Percentiles rank a stretch among this genome's conserved stretches.
Conservation (phyloP, 2,797 vertebrate species). For the Chiroxiphia lanceolata region DNA sequence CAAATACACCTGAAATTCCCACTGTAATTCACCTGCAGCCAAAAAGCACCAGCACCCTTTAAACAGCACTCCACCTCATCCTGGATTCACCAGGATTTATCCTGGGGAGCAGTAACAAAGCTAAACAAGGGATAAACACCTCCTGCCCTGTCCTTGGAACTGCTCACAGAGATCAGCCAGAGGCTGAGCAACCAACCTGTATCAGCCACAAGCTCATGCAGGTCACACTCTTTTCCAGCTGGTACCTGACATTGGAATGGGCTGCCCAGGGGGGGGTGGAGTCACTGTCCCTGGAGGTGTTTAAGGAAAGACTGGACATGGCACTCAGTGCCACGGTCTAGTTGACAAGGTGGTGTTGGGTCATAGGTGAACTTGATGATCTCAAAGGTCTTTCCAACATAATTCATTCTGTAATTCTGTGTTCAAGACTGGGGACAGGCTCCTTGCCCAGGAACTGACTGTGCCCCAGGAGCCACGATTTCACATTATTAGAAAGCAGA, state of each 20-base stretch:
- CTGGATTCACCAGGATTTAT: background rate
- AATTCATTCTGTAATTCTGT: no score
- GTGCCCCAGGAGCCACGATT: background rate
- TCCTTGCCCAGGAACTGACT: background rate
- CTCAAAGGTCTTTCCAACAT: no score
- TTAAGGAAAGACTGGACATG: no score
- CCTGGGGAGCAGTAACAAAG: background rate
- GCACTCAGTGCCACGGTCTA: no score
- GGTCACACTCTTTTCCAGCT: background rate
- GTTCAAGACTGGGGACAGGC: background rate
- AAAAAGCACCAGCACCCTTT: background rate
- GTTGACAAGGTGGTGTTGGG: no score
- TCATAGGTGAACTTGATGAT: no score
- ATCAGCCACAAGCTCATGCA: background rate
- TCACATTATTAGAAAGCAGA: background rate
- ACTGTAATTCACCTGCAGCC: background rate
- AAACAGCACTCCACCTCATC: background rate
- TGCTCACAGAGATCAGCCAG: background rate
- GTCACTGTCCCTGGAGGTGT: no score
- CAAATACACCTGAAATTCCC: background rate
- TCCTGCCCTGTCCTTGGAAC: background rate
- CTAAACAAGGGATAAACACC: background rate
- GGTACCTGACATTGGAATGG: background rate
- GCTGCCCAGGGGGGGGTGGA: no score
- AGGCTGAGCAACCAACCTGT: background rate